Conservation (phyloP, 2,797 vertebrate genomes). For the Peromyscus aztecus region DNA sequence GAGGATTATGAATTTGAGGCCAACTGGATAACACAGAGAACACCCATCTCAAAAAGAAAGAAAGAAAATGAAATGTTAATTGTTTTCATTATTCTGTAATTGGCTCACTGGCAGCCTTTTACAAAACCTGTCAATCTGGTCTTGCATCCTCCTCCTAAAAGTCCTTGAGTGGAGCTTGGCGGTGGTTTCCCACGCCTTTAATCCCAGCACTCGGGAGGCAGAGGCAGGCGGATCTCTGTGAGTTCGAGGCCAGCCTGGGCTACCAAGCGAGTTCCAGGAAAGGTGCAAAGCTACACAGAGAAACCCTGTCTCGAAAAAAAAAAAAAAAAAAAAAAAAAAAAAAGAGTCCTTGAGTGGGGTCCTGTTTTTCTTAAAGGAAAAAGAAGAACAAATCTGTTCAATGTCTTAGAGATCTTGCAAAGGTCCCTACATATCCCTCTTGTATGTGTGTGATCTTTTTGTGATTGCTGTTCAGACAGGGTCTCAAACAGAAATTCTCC, state of each 20-base stretch:
- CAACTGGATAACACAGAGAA: neutral
- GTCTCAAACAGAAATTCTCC: neutral
- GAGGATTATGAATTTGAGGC: neutral
- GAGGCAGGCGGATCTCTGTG: too few species aligned
- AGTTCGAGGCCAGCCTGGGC: too few species aligned
- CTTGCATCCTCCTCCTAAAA: neutral
- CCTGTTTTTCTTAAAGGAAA: neutral
- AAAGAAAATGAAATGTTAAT: neutral
- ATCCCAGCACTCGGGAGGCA: too few species aligned
- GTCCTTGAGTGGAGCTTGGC: neutral
- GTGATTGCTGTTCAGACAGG: neutral
- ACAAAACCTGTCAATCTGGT: constrained; percentile 30
- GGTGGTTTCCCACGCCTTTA: too few species aligned
- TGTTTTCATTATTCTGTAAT: neutral
- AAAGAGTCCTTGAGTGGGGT: neutral
- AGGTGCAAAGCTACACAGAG: too few species aligned
- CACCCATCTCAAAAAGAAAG: neutral
- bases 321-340: too few species aligned
- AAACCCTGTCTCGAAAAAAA: too few species aligned
- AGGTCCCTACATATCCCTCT: neutral
- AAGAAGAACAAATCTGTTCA: neutral
- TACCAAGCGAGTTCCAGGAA: too few species aligned
- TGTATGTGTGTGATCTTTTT: neutral
- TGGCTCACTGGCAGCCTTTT: neutral
- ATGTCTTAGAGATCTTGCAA: neutral